Evolutionary conservation across 2,888 invertebrate genomes (phyloP).

Genomic region (Lepas anatifera): DNA sequence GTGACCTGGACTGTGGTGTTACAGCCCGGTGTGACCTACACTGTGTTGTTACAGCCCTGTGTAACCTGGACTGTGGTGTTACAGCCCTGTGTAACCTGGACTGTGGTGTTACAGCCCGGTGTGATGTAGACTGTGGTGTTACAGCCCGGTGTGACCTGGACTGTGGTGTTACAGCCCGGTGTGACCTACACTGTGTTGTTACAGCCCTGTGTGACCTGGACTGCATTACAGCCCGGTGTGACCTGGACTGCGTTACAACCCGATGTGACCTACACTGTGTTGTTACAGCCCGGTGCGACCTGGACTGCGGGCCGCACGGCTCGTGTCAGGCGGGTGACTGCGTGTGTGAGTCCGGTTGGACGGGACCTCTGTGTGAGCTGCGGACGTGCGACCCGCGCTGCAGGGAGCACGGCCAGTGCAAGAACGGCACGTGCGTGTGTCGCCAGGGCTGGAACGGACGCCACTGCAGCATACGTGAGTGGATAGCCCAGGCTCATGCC

Average conservation of each 20-base stretch:
- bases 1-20: too few species aligned
- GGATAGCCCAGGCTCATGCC: too few species aligned
- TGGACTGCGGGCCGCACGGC: conserved; percentile 90
- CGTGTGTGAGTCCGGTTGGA: conserved; percentile 71
- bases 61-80: too few species aligned
- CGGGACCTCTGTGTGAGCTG: conserved; percentile 80
- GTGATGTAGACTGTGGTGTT: too few species aligned
- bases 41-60: too few species aligned
- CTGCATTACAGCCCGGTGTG: background rate
- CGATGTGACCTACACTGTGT: background rate
- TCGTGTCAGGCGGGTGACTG: conserved; percentile 81
- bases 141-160: too few species aligned
- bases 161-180: too few species aligned
- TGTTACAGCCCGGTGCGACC: conserved; percentile 65
- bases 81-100: too few species aligned
- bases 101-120: background rate
- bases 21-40: too few species aligned
- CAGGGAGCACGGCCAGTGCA: conserved; percentile 89
- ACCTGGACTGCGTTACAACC: background rate
- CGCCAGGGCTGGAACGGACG: conserved; percentile 90
- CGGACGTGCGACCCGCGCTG: conserved; percentile 84
- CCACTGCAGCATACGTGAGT: conserved; percentile 70
- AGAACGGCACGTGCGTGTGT: conserved; percentile 95
- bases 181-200: background rate
- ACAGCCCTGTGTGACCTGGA: background rate